Percentiles rank a stretch among this genome's conserved stretches.
Evolutionary conservation across 1,140 invertebrate genomes (phyloP).

Genomic region (Apis laboriosa): DNA sequence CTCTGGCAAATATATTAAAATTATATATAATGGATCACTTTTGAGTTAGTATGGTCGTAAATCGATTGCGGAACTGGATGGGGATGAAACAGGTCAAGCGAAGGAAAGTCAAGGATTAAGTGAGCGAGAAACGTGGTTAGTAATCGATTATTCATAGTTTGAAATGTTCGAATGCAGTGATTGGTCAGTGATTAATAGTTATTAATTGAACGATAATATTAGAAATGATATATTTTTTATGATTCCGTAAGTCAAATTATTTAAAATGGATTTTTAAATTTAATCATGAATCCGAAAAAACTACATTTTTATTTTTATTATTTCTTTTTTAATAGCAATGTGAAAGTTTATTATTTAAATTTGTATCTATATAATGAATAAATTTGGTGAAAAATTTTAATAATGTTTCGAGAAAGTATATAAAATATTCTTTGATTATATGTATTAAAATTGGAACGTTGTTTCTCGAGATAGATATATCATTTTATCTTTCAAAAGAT

Average conservation of each 20-base stretch:
- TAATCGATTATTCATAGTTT: neutral
- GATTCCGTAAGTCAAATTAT: too few species aligned
- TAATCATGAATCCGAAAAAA: too few species aligned
- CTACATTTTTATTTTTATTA: too few species aligned
- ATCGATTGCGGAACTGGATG: neutral
- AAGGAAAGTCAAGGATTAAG: neutral
- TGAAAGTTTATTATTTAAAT: neutral
- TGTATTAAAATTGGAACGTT: neutral
- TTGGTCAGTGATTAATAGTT: neutral
- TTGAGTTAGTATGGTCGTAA: neutral
- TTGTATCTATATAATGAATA: neutral
- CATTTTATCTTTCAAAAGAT: neutral
- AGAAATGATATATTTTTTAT: too few species aligned
- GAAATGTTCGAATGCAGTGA: neutral
- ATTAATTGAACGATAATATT: neutral
- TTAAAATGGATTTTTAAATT: too few species aligned
- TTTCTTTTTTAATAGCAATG: neutral
- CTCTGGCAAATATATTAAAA: neutral
- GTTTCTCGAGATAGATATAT: neutral
- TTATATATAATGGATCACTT: neutral
- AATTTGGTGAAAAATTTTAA: neutral
- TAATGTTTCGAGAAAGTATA: neutral
- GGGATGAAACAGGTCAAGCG: conserved; percentile 1
- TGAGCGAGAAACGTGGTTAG: neutral
- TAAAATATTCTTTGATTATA: neutral